Evolutionary conservation across 2,797 vertebrate species (phyloP), one percentile per base, ranked within the genome.

Genomic region (Florisuga fusca): DNA sequence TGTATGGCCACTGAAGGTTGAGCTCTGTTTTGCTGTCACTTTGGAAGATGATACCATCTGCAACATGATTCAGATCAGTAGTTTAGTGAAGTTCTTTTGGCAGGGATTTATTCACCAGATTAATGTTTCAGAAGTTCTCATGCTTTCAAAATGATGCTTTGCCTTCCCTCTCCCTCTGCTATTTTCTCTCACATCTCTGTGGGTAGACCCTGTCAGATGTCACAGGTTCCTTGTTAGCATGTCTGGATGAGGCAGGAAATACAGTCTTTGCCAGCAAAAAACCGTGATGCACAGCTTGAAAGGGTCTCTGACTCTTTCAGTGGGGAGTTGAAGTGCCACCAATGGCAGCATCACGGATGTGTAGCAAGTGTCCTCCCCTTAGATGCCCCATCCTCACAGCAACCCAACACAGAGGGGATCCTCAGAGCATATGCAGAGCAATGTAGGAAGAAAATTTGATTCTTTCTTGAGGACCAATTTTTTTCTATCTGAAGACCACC

Each of bases 41-140:
- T 89, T 92, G 95, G 95, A 97, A 97, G 96, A 93, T 1, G 9
- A 93, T 91, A 77, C 89, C 83, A 84, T 92, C 72, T 73, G 88
- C 27, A 43, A 94, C 84, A 89, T 64, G 80, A 88, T 95, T 96
- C 95, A 95, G 51, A 92, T 95, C 94, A 94, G 89, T 88, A 80
- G 71, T 93, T 96, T 41, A 87, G 87, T 91, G 93, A 96, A 93
- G 87, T 66, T 66, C 79, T 87, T 66, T 85, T 96, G 94, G 91
- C 96, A 74, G 48, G 41, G 79, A 93, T 68, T 83, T 68, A 53
- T 59, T 82, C 68, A 45, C 69, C 84, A 91, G 67, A 97, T 97
- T 87, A 90, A 79, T 74, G 73, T 93, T 94, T 92, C 66, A 84
- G 59, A 90, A 95, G 79, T 91, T 94, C 72, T 87, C 1, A 0